phyloP scores from a whole-genome alignment of 2,113 vertebrate genomes.

The Morone saxatilis region DNA sequence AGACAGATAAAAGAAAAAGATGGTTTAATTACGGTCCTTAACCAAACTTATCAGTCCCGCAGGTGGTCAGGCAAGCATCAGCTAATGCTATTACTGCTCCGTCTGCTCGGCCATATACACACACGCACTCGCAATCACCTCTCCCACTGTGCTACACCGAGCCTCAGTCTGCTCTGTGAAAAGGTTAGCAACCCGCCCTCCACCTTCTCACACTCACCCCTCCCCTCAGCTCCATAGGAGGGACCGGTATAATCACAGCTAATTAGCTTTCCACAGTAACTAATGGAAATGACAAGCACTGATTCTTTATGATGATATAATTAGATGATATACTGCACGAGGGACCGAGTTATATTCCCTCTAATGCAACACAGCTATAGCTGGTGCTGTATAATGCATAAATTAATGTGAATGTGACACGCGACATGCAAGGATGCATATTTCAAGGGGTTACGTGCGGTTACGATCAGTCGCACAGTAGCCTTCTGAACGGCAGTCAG shows the following conservation, averaged over 20 bases:
- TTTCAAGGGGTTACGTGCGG: not conserved
- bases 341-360: not conserved
- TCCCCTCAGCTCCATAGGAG: conserved; percentile 23
- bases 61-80: conserved; percentile 22
- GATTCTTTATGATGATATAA: conserved; percentile 29
- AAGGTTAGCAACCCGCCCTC: conserved; percentile 12
- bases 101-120: conserved; percentile 45
- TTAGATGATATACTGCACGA: conserved; percentile 24
- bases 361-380: conserved; percentile 3
- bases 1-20: not conserved
- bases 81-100: conserved; percentile 63
- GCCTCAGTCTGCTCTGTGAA: conserved; percentile 16
- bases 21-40: conserved; percentile 30
- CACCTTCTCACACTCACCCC: not conserved
- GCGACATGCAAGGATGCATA: not conserved
- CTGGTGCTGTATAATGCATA: not conserved
- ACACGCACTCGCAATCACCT: not conserved
- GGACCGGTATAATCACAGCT: conserved; percentile 40
- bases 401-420: not conserved
- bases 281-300: conserved; percentile 36
- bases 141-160: conserved; percentile 25
- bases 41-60: conserved; percentile 45
- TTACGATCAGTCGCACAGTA: not conserved
- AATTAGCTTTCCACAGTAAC: conserved; percentile 47
- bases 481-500: not conserved